Conservation (phyloP, 1,140 invertebrate genomes). For the Sesamia nonagrioides region DNA sequence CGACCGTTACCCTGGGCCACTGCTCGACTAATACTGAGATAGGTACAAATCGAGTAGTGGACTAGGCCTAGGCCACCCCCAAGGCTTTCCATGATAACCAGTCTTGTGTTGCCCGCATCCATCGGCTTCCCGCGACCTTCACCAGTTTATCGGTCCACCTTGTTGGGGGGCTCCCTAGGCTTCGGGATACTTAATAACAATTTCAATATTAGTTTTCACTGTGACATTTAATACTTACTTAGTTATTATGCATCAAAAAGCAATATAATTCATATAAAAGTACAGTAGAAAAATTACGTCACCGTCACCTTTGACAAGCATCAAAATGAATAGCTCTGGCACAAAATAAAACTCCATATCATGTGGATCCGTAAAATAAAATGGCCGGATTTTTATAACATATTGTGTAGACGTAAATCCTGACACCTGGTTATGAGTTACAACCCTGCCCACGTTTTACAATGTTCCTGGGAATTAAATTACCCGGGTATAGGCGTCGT, state of each 20-base stretch:
- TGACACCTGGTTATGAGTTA: conserved; percentile 78
- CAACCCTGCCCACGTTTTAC: conserved; percentile 58
- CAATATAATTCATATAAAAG: neutral
- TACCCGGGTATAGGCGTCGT: conserved; percentile 47
- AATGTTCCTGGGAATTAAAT: conserved; percentile 72
- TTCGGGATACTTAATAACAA: too few species aligned
- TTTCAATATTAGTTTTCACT: too few species aligned
- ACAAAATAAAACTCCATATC: conserved; percentile 59
- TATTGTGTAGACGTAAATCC: conserved; percentile 78
- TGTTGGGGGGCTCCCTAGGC: too few species aligned
- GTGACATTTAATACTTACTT: too few species aligned
- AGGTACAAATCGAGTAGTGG: too few species aligned
- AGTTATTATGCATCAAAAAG: neutral
- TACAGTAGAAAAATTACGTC: neutral
- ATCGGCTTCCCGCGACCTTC: too few species aligned
- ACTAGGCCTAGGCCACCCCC: too few species aligned
- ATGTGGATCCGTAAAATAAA: conserved; percentile 65
- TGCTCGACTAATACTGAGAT: too few species aligned
- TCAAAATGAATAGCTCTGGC: conserved; percentile 44
- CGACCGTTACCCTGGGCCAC: too few species aligned
- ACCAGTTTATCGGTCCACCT: too few species aligned
- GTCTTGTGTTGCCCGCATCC: too few species aligned
- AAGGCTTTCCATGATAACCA: too few species aligned
- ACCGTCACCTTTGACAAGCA: conserved; percentile 12
- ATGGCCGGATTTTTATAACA: conserved; percentile 78